Evolutionary conservation across 2,797 vertebrate genomes (phyloP).

Genomic region (Morus bassanus): DNA sequence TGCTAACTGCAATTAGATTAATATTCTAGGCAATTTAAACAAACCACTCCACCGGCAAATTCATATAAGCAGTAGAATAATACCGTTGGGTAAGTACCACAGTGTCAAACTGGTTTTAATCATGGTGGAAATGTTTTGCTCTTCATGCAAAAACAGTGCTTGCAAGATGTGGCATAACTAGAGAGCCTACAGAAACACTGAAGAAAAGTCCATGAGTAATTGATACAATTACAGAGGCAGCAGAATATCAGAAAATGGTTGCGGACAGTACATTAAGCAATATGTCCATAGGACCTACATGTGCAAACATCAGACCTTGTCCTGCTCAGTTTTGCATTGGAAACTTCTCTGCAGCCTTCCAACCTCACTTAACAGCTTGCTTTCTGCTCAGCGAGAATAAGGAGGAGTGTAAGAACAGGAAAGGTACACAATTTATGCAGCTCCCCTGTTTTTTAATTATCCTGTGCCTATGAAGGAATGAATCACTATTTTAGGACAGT

Average conservation of each 20-base stretch:
- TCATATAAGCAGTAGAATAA: constrained; percentile 3
- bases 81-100: not conserved
- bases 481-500: not conserved
- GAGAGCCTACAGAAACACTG: not conserved
- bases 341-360: not conserved
- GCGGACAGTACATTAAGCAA: not conserved
- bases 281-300: not conserved
- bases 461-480: not conserved
- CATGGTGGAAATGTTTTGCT: constrained; percentile 2
- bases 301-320: not conserved
- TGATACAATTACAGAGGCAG: not conserved
- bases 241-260: not conserved
- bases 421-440: not conserved
- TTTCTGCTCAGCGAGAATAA: not conserved
- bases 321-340: not conserved
- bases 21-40: constrained; percentile 31
- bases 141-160: not conserved
- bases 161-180: not conserved
- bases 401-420: not conserved
- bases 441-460: not conserved
- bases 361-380: not conserved
- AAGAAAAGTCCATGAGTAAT: not conserved
- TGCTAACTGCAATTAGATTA: constrained; percentile 39
- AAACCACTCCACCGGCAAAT: not conserved
- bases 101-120: not conserved